These are phyloP conservation scores for Eupithecia tripunctaria DNA, from an alignment of 2,888 invertebrate species.

Conservation along the genomic window DNA sequence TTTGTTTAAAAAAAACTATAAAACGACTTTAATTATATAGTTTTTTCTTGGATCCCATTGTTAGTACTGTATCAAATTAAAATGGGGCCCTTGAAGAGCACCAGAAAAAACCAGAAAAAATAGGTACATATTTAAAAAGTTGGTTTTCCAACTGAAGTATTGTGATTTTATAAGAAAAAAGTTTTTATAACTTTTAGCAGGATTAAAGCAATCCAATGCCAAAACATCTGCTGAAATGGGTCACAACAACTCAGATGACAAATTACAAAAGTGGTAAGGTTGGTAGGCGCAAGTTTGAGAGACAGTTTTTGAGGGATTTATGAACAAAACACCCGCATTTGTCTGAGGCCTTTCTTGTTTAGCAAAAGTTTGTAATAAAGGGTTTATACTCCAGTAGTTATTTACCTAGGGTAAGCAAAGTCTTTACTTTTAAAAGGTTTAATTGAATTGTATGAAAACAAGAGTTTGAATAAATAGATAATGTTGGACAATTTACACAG, in stretches of 20 bases:
- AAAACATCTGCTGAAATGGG: conserved; percentile 21
- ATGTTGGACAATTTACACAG: no score
- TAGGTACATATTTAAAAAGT: no score
- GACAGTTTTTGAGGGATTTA: conserved; percentile 34
- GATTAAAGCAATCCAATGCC: conserved; percentile 4
- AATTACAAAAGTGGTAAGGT: conserved; percentile 19
- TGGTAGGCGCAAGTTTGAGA: conserved; percentile 26
- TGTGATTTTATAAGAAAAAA: background rate
- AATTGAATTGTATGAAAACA: background rate
- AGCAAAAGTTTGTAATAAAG: conserved; percentile 29
- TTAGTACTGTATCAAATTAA: no score
- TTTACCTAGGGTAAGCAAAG: background rate
- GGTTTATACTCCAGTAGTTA: background rate
- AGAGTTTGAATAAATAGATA: no score
- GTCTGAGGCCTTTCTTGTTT: conserved; percentile 29
- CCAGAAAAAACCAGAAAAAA: no score
- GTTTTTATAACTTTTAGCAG: conserved; percentile 1
- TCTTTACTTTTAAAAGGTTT: background rate
- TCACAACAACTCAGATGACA: conserved; percentile 14
- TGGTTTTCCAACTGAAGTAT: background rate
- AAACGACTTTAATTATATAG: no score
- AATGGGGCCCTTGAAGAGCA: no score
- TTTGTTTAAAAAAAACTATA: no score
- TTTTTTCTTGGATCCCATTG: no score
- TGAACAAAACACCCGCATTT: conserved; percentile 34